Evolutionary conservation across 1,140 invertebrate genomes (phyloP).

Genomic region (Heterodera schachtii): DNA sequence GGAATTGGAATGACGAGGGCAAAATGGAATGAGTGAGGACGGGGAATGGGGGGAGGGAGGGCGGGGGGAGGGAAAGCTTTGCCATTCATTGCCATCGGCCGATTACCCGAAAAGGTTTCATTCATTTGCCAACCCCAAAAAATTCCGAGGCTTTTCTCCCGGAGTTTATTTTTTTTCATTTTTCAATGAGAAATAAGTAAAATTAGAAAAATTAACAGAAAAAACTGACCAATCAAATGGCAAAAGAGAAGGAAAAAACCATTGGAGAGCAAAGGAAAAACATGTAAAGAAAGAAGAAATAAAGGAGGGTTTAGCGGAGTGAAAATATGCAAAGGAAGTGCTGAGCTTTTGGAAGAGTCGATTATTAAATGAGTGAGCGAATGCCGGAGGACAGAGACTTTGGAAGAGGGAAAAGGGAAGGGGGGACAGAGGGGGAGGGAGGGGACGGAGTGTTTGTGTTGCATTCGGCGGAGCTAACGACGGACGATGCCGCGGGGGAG

Average conservation of each 20-base stretch:
- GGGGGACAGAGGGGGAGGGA: background rate
- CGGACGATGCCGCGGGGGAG: background rate
- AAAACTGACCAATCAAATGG: too few species aligned
- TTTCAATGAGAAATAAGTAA: too few species aligned
- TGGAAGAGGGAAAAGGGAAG: background rate
- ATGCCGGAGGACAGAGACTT: background rate
- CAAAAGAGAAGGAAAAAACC: too few species aligned
- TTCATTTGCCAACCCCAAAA: background rate
- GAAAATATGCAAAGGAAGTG: background rate
- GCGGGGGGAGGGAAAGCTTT: background rate
- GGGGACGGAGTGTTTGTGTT: slow-evolving; percentile 10
- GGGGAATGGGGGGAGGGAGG: too few species aligned
- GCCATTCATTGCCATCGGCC: background rate
- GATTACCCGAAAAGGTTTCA: background rate
- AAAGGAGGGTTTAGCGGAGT: too few species aligned
- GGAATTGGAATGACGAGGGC: background rate
- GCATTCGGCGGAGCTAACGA: background rate
- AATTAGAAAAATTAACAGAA: too few species aligned
- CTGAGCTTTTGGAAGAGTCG: background rate
- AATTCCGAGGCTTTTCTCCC: background rate
- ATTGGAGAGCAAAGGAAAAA: too few species aligned
- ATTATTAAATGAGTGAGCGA: slow-evolving; percentile 1
- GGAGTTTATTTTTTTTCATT: too few species aligned
- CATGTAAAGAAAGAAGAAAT: too few species aligned
- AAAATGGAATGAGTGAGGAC: too few species aligned